A percentile compares a stretch with the other conserved stretches of the same genome.
Conservation (phyloP, 2,797 vertebrate species). For the Poecilia gillii region DNA sequence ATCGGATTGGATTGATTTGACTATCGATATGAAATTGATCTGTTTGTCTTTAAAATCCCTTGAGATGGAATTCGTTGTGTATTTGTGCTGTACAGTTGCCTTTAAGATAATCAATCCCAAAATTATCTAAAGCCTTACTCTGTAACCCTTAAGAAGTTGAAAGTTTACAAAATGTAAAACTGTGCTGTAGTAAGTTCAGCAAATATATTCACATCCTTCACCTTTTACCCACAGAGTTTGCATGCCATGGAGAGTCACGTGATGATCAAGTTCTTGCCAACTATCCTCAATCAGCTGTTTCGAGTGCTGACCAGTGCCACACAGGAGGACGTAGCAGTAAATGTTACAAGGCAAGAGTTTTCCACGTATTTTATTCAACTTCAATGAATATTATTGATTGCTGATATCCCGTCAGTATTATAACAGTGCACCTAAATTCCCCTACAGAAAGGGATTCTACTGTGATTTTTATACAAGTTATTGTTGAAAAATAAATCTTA, state of each 20-base stretch:
- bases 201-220: slow-evolving; percentile 1
- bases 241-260: slow-evolving; percentile 98
- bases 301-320: slow-evolving; percentile 91
- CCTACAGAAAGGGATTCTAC: neutral
- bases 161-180: neutral
- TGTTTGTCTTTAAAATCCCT: neutral
- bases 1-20: neutral
- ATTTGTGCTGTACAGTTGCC: neutral
- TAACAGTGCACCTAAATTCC: neutral
- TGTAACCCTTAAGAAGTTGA: neutral
- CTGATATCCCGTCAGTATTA: neutral
- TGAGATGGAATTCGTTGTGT: neutral
- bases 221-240: slow-evolving; percentile 83
- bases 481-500: neutral
- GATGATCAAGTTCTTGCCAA: slow-evolving; percentile 98
- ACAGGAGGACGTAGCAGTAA: slow-evolving; percentile 95
- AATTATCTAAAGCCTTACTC: neutral
- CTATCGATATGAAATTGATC: neutral
- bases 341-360: slow-evolving; percentile 89
- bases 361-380: neutral
- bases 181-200: neutral
- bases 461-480: neutral
- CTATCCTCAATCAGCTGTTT: slow-evolving; percentile 94
- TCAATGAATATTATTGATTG: neutral
- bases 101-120: neutral